phyloP scores from a whole-genome alignment of 64 coral and sea anemone genomes.

The Stichodactyla mertensii region DNA sequence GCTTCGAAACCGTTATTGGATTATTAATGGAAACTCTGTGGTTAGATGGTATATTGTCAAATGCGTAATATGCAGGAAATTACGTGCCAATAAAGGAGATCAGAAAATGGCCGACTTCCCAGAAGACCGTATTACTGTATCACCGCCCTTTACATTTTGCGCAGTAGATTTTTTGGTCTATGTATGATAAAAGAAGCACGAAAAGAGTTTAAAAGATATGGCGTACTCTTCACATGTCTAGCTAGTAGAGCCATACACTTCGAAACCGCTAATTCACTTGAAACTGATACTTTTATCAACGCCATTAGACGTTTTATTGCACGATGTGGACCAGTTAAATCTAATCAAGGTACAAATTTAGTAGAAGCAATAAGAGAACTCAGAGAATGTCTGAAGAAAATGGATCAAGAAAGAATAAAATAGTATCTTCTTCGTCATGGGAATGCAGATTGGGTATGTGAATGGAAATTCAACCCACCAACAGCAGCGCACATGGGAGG shows the following conservation, averaged over 20 bases:
- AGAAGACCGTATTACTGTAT: conserved; percentile 17
- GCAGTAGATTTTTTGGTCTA: not conserved
- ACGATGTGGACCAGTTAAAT: conserved; percentile 12
- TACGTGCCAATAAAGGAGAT: conserved; percentile 9
- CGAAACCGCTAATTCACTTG: conserved; percentile 2
- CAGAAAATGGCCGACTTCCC: conserved; percentile 45
- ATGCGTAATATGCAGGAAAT: conserved; percentile 29
- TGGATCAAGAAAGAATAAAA: not conserved
- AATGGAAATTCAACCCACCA: conserved; percentile 30
- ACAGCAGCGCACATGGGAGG: conserved; percentile 19
- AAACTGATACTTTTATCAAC: conserved; percentile 35
- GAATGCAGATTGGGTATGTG: conserved; percentile 23
- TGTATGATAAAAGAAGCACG: conserved; percentile 43
- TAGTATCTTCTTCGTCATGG: not conserved
- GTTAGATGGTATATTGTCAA: conserved; percentile 18
- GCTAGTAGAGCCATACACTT: not conserved
- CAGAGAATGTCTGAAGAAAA: conserved; percentile 14
- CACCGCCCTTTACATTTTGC: conserved; percentile 40
- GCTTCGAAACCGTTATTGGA: conserved; percentile 37
- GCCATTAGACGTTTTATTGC: conserved; percentile 27
- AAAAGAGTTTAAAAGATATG: conserved; percentile 10
- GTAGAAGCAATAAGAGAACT: not conserved
- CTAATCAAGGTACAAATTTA: conserved; percentile 4
- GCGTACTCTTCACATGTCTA: conserved; percentile 37
- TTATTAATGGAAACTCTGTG: conserved; percentile 36